Conservation (phyloP, 2,888 invertebrate genomes). For the Tuta absoluta region DNA sequence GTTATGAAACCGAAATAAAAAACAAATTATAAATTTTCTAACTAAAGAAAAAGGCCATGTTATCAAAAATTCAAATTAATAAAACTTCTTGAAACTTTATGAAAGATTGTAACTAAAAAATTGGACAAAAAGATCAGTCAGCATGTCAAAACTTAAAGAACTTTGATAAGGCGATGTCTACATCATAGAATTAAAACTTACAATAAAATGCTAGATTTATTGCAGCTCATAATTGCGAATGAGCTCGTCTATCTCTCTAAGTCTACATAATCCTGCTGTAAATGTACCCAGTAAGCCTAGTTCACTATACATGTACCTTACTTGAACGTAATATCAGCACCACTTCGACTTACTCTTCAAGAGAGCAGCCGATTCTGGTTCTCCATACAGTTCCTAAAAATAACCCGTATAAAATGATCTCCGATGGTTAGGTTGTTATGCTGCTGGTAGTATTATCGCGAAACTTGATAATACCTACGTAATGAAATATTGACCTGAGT, state of each 20-base stretch:
- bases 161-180: background rate
- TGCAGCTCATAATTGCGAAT: background rate
- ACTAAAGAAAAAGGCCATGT: too few relatives aligned
- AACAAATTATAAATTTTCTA: background rate
- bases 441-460: background rate
- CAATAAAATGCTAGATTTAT: background rate
- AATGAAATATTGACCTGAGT: constrained; percentile 1
- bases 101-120: too few relatives aligned
- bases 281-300: background rate
- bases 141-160: background rate
- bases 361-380: too few relatives aligned
- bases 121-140: background rate
- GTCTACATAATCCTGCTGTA: background rate
- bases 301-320: background rate
- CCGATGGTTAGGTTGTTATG: too few relatives aligned
- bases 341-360: too few relatives aligned
- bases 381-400: too few relatives aligned
- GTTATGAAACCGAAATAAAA: background rate
- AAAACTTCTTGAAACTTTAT: too few relatives aligned
- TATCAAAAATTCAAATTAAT: too few relatives aligned
- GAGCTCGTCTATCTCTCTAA: background rate
- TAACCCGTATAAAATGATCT: too few relatives aligned
- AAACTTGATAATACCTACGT: background rate
- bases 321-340: too few relatives aligned
- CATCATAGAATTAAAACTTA: background rate